Conservation (phyloP, 2,797 vertebrate genomes). For the Buceros bicornis region DNA sequence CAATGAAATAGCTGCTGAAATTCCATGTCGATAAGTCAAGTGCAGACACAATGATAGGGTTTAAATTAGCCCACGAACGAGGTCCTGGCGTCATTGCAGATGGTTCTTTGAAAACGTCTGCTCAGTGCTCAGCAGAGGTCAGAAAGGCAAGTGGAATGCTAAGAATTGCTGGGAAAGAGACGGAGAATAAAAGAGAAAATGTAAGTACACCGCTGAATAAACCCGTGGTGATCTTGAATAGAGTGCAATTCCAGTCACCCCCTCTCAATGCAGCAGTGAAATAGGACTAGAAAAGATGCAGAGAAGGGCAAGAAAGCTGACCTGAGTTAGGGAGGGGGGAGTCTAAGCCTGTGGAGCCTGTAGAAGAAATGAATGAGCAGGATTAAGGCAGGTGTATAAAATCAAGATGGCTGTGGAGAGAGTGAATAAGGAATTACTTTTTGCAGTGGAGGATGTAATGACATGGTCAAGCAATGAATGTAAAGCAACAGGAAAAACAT, state of each 20-base stretch:
- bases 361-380: background rate
- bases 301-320: background rate
- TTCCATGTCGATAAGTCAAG: conserved; percentile 36
- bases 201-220: conserved; percentile 7
- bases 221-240: background rate
- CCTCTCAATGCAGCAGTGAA: background rate
- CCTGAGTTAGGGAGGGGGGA: background rate
- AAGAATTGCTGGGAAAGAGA: conserved; percentile 28
- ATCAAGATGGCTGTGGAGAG: background rate
- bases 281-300: background rate
- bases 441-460: background rate
- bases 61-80: conserved; percentile 51
- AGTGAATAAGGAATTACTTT: background rate
- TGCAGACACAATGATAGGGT: conserved; percentile 37
- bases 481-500: background rate
- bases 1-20: conserved; percentile 46
- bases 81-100: conserved; percentile 51
- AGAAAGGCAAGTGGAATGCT: conserved; percentile 61
- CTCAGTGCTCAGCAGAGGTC: conserved; percentile 52
- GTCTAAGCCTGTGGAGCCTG: background rate
- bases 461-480: background rate
- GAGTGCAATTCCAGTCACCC: background rate
- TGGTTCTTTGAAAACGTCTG: conserved; percentile 59
- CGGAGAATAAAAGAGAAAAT: background rate
- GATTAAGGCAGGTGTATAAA: background rate